Evolutionary conservation across 2,888 invertebrate species (phyloP), one percentile per base, ranked within the genome.

Genomic region (Neoaliturus tenellus): DNA sequence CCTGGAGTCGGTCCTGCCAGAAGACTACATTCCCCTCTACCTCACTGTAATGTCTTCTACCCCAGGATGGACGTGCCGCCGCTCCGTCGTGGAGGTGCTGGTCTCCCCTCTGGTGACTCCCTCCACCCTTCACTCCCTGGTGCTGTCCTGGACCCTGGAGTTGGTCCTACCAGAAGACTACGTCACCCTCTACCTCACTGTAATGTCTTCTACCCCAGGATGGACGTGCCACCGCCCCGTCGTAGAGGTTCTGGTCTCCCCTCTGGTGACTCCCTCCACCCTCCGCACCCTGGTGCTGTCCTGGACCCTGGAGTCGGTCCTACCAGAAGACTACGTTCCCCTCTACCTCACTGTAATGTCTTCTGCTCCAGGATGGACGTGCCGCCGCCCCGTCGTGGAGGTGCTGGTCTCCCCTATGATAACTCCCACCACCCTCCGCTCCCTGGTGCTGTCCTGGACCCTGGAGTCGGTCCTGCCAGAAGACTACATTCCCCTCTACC

Each of bases 231-330:
- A 14, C 12, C 41, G 23, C 55, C 51, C 51, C 17, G 28, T 35
- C 17, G 82, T 82, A n/a, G 75, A 82, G 28, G 17, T 82, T 31
- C n/a, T 39, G 3, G 75, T 82, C 4, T 82, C 82, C 14, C 82
- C 82, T 14, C 20, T 73, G 25, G 35, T 41, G 17, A 14, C 33
- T 12, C 33, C 25, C 12, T 35, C n/a, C 12, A 25, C 62, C 14
- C 62, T 78, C 39, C 51, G 62, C n/a, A 6, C 33, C 20, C 62
- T 80, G 25, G 25, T 78, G 23, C 3, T 80, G 20, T 62, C 80
- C 20, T 80, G 83, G 83, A 62, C 17, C 17, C n/a, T 31, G 8
- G 58, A 78, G 44, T 23, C 10, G 23, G 28, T 80, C 2, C 0
- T 6, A 20, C 41, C 78, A 1, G 80, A 78, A n/a, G 83, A 80